Conservation (phyloP, 2,113 vertebrate species). For the Nothobranchius kuhntae region DNA sequence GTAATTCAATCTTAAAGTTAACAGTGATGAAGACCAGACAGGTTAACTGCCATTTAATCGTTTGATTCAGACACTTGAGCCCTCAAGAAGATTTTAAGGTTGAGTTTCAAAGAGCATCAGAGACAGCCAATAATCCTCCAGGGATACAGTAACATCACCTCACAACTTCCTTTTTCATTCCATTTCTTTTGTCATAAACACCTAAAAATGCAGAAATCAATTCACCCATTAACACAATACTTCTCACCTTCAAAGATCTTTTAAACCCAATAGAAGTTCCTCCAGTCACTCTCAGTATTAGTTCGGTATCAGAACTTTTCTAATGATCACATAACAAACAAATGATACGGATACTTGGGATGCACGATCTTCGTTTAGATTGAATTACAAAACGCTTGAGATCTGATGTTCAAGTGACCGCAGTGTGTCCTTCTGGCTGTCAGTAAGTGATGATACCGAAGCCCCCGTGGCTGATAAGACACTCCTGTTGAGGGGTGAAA, state of each 20-base stretch:
- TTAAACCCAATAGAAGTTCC: slow-evolving; percentile 26
- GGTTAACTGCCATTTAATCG: slow-evolving; percentile 26
- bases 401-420: slow-evolving; percentile 70
- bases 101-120: slow-evolving; percentile 31
- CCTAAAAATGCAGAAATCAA: not conserved
- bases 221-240: too few relatives aligned
- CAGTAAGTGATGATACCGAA: slow-evolving; percentile 22
- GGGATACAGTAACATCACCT: not conserved
- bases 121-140: not conserved
- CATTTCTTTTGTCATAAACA: not conserved
- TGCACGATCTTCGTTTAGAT: slow-evolving; percentile 53
- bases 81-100: slow-evolving; percentile 30
- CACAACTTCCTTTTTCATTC: not conserved
- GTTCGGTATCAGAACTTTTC: slow-evolving; percentile 35
- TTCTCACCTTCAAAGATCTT: slow-evolving; percentile 12
- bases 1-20: slow-evolving; percentile 33
- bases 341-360: slow-evolving; percentile 61
- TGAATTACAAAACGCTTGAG: slow-evolving; percentile 70
- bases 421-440: slow-evolving; percentile 60
- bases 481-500: slow-evolving; percentile 43
- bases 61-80: slow-evolving; percentile 31
- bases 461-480: slow-evolving; percentile 38
- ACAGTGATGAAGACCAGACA: slow-evolving; percentile 22
- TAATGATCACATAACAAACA: slow-evolving; percentile 44
- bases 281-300: slow-evolving; percentile 12